These are phyloP conservation scores for Corvus cornix DNA, from an alignment of 2,113 vertebrate genomes.

Conservation along the genomic window DNA sequence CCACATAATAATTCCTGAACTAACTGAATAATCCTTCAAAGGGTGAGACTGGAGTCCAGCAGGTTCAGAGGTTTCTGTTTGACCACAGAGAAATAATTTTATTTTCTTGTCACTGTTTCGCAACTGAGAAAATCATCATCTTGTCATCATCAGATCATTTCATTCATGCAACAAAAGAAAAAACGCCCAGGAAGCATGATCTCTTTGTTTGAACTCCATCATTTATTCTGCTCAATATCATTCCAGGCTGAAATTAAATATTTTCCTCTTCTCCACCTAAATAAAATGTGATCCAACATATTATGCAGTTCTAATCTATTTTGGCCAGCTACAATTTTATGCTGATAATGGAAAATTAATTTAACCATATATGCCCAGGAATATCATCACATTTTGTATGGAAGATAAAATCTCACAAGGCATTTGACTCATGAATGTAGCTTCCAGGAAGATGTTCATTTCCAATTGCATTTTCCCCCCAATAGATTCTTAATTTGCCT, in stretches of 20 bases:
- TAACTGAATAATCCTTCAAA: not conserved
- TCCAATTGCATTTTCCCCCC: conserved; percentile 31
- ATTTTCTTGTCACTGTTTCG: not conserved
- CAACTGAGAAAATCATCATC: not conserved
- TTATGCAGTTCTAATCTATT: conserved; percentile 42
- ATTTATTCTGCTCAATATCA: conserved; percentile 18
- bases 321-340: conserved; percentile 37
- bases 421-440: not conserved
- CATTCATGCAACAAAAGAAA: not conserved
- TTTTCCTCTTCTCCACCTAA: conserved; percentile 37
- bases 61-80: not conserved
- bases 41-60: not conserved
- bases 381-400: conserved; percentile 8
- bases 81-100: not conserved
- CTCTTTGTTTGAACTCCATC: conserved; percentile 36
- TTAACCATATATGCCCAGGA: conserved; percentile 23
- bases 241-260: conserved; percentile 28
- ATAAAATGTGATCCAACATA: conserved; percentile 14
- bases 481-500: conserved; percentile 66
- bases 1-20: not conserved
- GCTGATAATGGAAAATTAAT: conserved; percentile 57
- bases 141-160: not conserved
- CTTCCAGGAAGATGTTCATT: conserved; percentile 51
- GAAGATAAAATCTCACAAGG: conserved; percentile 40
- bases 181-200: not conserved